These are phyloP conservation scores for Montipora capricornis DNA, from an alignment of 64 coral and sea anemone species.

Conservation along the genomic window DNA sequence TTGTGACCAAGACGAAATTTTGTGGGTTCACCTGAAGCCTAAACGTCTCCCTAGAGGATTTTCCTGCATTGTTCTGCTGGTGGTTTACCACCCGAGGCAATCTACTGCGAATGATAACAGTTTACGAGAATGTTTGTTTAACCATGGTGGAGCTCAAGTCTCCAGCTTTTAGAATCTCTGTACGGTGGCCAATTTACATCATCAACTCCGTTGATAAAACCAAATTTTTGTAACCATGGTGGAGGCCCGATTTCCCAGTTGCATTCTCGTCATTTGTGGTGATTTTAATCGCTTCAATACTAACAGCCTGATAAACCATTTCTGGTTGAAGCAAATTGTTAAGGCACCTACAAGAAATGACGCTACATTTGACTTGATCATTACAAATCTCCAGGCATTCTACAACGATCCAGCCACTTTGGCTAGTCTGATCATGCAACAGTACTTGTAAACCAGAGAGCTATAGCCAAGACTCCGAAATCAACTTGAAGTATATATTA, in stretches of 20 bases:
- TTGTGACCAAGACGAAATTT: slow-evolving; percentile 32
- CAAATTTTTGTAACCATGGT: no score
- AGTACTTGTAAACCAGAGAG: slow-evolving; percentile 26
- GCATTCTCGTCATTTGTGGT: neutral
- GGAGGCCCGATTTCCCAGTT: no score
- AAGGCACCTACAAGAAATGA: slow-evolving; percentile 48
- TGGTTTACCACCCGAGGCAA: slow-evolving; percentile 45
- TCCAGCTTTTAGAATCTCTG: no score
- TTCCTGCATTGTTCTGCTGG: slow-evolving; percentile 22
- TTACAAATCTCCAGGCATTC: slow-evolving; percentile 48
- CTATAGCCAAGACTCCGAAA: neutral
- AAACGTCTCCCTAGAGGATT: slow-evolving; percentile 43
- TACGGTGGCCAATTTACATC: no score
- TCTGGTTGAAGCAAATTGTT: slow-evolving; percentile 50
- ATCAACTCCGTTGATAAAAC: no score
- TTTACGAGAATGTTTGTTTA: slow-evolving; percentile 14
- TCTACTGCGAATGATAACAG: slow-evolving; percentile 3
- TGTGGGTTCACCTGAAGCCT: slow-evolving; percentile 13
- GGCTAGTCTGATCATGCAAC: no score
- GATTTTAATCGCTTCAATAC: slow-evolving; percentile 43
- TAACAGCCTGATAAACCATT: slow-evolving; percentile 30
- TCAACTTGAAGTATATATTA: neutral
- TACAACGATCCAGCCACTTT: neutral
- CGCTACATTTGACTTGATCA: slow-evolving; percentile 30
- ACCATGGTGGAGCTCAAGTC: no score